Conservation (phyloP, 1,140 invertebrate species). For the Drosophila jambulina region DNA sequence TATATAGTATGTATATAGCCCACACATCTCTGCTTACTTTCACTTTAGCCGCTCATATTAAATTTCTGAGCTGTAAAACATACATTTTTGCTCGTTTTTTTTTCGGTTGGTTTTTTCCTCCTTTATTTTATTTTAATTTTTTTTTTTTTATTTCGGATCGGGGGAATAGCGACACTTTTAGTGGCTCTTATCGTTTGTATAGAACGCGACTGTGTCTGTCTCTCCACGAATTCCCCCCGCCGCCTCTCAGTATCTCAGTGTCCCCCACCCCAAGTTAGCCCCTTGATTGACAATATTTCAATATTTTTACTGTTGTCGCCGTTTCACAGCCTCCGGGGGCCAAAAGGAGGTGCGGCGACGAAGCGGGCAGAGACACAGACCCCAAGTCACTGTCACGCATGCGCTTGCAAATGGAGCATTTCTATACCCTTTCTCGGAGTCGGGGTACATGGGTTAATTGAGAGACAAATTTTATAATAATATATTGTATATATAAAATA, state of each 20-base stretch:
- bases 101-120: slow-evolving; percentile 40
- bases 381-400: slow-evolving; percentile 42
- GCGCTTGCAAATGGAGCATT: slow-evolving; percentile 69
- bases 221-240: slow-evolving; percentile 21
- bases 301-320: slow-evolving; percentile 65
- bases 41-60: slow-evolving; percentile 80
- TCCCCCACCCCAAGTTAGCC: slow-evolving; percentile 16
- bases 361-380: slow-evolving; percentile 25
- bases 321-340: slow-evolving; percentile 49
- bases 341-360: slow-evolving; percentile 13
- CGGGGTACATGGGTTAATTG: not conserved
- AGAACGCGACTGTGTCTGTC: slow-evolving; percentile 60
- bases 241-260: slow-evolving; percentile 3
- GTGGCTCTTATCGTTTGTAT: slow-evolving; percentile 36
- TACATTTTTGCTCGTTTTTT: slow-evolving; percentile 70
- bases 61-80: slow-evolving; percentile 81
- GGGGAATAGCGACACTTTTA: slow-evolving; percentile 61
- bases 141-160: slow-evolving; percentile 57
- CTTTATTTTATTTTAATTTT: slow-evolving; percentile 73
- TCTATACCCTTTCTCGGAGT: slow-evolving; percentile 22
- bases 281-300: slow-evolving; percentile 74
- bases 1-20: slow-evolving; percentile 15
- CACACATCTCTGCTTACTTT: slow-evolving; percentile 68
- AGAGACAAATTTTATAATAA: not conserved
- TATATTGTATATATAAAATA: not conserved